Evolutionary conservation across 2,797 vertebrate genomes (phyloP).

Genomic region (Phalanger gymnotis): DNA sequence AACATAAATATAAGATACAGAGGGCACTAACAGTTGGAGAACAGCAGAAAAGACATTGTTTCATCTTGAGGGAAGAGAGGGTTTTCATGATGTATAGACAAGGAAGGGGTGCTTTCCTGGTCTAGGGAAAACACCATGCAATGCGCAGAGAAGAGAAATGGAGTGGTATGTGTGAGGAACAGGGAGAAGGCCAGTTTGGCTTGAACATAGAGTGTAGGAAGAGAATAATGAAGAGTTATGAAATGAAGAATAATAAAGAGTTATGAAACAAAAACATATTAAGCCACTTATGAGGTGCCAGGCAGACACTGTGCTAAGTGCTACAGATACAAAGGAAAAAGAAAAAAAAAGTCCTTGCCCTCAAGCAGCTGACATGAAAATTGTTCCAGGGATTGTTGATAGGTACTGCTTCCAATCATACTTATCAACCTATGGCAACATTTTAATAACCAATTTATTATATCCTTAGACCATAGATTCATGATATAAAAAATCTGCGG

Average conservation of each 20-base stretch:
- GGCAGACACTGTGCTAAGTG: neutral
- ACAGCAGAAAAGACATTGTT: neutral
- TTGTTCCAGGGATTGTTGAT: neutral
- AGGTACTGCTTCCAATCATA: neutral
- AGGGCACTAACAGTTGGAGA: neutral
- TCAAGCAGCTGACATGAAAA: neutral
- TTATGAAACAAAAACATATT: neutral
- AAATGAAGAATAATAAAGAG: too few relatives aligned
- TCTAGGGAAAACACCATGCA: neutral
- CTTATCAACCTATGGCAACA: neutral
- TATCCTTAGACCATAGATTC: neutral
- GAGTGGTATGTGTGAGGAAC: neutral
- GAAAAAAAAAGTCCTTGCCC: neutral
- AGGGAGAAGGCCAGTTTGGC: neutral
- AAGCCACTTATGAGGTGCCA: neutral
- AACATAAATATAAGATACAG: neutral
- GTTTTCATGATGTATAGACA: neutral
- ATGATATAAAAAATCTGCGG: neutral
- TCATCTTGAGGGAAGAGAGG: neutral
- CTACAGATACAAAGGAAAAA: neutral
- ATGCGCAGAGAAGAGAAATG: neutral
- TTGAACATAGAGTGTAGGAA: neutral
- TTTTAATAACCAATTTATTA: neutral
- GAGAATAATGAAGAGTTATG: too few relatives aligned
- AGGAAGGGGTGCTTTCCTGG: neutral